These are phyloP conservation scores for Gisinianus flammeolus DNA, from an alignment of 2,888 invertebrate genomes.

Conservation along the genomic window DNA sequence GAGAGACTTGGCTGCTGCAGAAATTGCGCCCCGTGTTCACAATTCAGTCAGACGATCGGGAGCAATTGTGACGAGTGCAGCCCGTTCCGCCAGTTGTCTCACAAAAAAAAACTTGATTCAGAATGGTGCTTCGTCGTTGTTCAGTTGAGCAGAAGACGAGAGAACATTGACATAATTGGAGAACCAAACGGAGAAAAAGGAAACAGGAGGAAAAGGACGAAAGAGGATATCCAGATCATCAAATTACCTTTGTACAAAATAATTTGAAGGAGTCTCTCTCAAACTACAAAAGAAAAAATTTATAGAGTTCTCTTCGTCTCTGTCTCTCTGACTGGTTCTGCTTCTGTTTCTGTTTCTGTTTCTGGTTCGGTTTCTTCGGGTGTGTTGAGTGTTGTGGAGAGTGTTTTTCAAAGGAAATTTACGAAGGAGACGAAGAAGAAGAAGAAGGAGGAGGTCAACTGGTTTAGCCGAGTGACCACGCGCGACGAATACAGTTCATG, in stretches of 20 bases:
- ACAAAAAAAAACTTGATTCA: background rate
- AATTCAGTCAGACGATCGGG: conserved; percentile 34
- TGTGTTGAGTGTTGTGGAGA: background rate
- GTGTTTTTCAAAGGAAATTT: background rate
- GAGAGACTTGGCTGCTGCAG: conserved; percentile 47
- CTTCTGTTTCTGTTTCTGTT: background rate
- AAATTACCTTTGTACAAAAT: no score
- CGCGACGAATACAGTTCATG: background rate
- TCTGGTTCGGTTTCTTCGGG: background rate
- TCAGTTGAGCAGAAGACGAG: conserved; percentile 1
- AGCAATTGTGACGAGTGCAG: conserved; percentile 32
- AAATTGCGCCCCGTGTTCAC: conserved; percentile 49
- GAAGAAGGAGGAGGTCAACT: conserved; percentile 8
- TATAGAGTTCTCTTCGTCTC: no score
- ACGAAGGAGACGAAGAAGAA: background rate
- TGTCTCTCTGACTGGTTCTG: no score
- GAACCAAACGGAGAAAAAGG: background rate
- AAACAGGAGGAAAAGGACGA: background rate
- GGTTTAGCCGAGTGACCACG: background rate
- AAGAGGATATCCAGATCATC: background rate
- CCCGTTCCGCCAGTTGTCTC: conserved; percentile 24
- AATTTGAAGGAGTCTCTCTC: no score
- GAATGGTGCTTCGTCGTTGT: conserved; percentile 37
- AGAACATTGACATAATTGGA: conserved; percentile 13
- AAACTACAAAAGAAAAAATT: no score